phyloP scores from a whole-genome alignment of 2,113 vertebrate genomes.

The Pampusana beccarii region DNA sequence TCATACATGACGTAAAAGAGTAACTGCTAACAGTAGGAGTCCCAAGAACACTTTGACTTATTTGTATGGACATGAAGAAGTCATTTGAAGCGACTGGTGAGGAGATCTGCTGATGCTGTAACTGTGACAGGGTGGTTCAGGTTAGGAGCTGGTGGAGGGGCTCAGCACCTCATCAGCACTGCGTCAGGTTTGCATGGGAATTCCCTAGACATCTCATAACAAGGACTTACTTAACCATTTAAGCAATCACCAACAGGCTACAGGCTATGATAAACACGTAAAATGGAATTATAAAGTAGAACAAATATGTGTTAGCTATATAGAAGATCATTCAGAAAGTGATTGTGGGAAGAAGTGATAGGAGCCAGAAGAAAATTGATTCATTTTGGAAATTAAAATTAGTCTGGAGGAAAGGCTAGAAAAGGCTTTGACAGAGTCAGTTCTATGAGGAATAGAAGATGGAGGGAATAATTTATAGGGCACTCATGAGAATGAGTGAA shows the following conservation, averaged over 20 bases:
- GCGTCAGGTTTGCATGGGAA: fast-evolving
- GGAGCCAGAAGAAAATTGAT: background rate
- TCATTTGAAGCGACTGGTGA: background rate
- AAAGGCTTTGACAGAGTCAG: background rate
- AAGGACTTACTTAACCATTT: background rate
- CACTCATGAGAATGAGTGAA: background rate
- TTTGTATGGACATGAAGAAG: background rate
- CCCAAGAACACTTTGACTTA: background rate
- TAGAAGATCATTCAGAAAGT: background rate
- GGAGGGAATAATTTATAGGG: background rate
- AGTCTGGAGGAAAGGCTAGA: background rate
- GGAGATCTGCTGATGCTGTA: background rate
- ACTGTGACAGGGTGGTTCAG: background rate
- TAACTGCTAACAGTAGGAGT: background rate
- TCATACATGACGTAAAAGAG: background rate
- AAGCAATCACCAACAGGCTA: background rate
- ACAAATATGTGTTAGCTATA: background rate
- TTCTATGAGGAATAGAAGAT: background rate
- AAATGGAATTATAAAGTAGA: background rate
- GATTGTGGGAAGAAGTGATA: background rate
- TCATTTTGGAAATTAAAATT: slow-evolving; percentile 31
- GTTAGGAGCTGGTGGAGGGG: background rate
- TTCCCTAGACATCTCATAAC: background rate
- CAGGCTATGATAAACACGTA: background rate
- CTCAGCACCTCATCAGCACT: background rate